These are phyloP conservation scores for Plusia festucae DNA, from an alignment of 2,888 invertebrate genomes.

Conservation along the genomic window DNA sequence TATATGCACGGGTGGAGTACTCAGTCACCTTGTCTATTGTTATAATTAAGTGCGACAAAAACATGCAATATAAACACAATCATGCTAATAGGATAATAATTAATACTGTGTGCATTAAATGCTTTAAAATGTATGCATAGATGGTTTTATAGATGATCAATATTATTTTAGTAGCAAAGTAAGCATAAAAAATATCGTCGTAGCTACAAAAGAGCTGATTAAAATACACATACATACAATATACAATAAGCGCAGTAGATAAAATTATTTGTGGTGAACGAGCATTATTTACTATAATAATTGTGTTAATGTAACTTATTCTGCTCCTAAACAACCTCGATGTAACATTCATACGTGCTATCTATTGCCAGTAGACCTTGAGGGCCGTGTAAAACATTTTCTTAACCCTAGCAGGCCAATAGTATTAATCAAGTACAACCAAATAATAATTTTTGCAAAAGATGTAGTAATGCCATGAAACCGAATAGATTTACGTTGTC, in stretches of 20 bases:
- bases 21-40: constrained; percentile 7
- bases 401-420: no score
- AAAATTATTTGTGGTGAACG: neutral
- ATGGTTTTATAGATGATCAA: neutral
- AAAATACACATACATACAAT: neutral
- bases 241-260: neutral
- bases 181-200: neutral
- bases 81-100: constrained; percentile 1
- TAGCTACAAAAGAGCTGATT: no score
- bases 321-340: neutral
- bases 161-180: neutral
- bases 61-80: constrained; percentile 1
- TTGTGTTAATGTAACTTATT: neutral
- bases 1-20: neutral
- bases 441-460: no score
- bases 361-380: neutral
- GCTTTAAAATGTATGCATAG: constrained; percentile 3
- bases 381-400: neutral
- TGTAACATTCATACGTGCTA: neutral
- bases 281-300: neutral
- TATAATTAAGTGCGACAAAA: constrained; percentile 6
- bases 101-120: neutral
- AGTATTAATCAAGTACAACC: no score
- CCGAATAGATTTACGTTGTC: no score
- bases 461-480: no score